phyloP scores from a whole-genome alignment of 2,113 vertebrate species.

The Stigmatopora argus region DNA sequence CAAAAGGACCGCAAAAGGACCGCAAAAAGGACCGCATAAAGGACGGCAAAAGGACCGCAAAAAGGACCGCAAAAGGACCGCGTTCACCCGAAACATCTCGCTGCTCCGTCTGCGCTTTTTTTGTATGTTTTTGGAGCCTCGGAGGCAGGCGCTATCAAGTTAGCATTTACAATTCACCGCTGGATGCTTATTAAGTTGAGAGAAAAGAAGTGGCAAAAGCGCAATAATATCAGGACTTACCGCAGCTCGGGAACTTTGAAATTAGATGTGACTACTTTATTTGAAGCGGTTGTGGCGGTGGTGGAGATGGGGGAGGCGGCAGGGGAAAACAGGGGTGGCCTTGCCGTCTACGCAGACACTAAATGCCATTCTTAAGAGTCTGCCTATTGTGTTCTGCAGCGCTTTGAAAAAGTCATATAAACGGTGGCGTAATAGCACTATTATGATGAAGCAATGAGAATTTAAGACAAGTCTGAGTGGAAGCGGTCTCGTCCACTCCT shows the following conservation, averaged over 20 bases:
- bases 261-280: neutral
- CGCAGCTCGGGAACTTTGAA: conserved; percentile 6
- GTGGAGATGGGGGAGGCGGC: too few species aligned
- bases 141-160: conserved; percentile 10
- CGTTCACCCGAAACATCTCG: conserved; percentile 6
- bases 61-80: too few species aligned
- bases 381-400: conserved; percentile 1
- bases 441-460: neutral
- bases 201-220: neutral
- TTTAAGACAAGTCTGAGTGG: neutral
- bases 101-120: neutral
- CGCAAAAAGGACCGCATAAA: too few species aligned
- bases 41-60: too few species aligned
- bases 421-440: neutral
- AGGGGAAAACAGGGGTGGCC: neutral
- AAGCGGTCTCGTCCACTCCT: neutral
- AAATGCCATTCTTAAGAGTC: conserved; percentile 3
- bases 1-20: too few species aligned
- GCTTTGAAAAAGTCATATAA: neutral
- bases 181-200: conserved; percentile 6
- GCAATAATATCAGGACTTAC: conserved; percentile 7
- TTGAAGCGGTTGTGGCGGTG: neutral
- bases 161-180: conserved; percentile 22
- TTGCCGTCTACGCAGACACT: neutral
- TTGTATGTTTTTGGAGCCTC: too few species aligned